phyloP scores from a whole-genome alignment of 2,797 vertebrate species.

The Taenioides sp. region DNA sequence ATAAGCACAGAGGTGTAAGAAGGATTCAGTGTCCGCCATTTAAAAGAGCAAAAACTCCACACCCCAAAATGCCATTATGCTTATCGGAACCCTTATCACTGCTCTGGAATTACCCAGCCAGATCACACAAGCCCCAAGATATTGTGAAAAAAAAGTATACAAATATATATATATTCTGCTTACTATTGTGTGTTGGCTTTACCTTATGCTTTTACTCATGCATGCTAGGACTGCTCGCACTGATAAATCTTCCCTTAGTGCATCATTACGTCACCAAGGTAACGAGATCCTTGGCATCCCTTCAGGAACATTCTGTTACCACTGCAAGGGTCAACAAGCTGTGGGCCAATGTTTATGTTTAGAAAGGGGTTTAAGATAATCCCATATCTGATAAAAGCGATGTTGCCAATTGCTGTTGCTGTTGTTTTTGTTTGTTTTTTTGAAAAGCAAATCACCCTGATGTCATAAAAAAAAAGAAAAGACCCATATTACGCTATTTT shows the following conservation, averaged over 20 bases:
- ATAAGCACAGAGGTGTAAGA: constrained; percentile 69
- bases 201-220: constrained; percentile 48
- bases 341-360: background rate
- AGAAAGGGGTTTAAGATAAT: too few relatives aligned
- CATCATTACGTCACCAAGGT: constrained; percentile 32
- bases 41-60: constrained; percentile 71
- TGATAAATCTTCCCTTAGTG: constrained; percentile 56
- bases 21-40: constrained; percentile 66
- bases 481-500: too few relatives aligned
- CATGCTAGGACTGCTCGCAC: constrained; percentile 46
- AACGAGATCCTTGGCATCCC: constrained; percentile 25
- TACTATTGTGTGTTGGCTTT: constrained; percentile 41
- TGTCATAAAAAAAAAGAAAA: background rate
- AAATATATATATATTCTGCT: constrained; percentile 43
- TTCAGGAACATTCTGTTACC: constrained; percentile 28
- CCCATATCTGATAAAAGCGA: background rate
- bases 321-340: constrained; percentile 17
- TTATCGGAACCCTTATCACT: constrained; percentile 73
- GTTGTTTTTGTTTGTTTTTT: background rate
- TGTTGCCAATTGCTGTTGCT: background rate
- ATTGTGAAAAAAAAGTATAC: constrained; percentile 43
- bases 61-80: constrained; percentile 73
- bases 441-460: background rate
- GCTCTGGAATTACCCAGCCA: constrained; percentile 60
- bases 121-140: constrained; percentile 59